Percentiles rank a stretch among this genome's conserved stretches.
These are phyloP conservation scores for Shinisaurus crocodilurus DNA, from an alignment of 2,113 vertebrate species.

Conservation along the genomic window DNA sequence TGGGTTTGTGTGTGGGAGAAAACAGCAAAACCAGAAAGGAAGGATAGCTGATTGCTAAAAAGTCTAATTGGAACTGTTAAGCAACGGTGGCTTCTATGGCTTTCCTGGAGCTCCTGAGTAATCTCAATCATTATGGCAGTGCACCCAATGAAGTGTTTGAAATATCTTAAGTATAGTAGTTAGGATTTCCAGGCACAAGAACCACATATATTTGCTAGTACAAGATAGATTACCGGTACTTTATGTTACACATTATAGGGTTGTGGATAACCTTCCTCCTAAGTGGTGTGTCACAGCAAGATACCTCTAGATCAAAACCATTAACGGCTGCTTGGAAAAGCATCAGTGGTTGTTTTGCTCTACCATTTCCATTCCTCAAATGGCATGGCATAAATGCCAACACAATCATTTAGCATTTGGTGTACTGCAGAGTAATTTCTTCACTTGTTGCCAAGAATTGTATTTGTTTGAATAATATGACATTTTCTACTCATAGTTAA, in stretches of 20 bases:
- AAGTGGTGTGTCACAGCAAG: background rate
- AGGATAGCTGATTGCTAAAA: background rate
- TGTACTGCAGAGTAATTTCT: background rate
- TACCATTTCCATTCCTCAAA: background rate
- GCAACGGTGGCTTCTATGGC: background rate
- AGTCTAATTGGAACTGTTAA: background rate
- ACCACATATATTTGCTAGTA: background rate
- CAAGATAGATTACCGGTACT: background rate
- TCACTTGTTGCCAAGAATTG: background rate
- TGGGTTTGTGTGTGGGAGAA: background rate
- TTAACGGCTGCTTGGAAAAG: accelerated
- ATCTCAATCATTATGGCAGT: background rate
- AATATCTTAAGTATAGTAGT: background rate
- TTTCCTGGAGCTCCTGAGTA: background rate
- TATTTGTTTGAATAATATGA: background rate
- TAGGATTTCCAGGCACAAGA: background rate
- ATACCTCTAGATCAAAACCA: accelerated
- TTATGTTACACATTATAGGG: background rate
- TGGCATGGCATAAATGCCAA: background rate
- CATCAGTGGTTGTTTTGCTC: background rate
- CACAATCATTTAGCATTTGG: background rate
- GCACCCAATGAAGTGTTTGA: background rate
- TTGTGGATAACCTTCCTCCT: background rate
- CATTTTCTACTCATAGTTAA: background rate
- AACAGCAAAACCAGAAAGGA: background rate